Percentiles rank a stretch among this genome's conserved stretches.
phyloP scores from a whole-genome alignment of 1,140 invertebrate genomes.

The Agrilus planipennis region DNA sequence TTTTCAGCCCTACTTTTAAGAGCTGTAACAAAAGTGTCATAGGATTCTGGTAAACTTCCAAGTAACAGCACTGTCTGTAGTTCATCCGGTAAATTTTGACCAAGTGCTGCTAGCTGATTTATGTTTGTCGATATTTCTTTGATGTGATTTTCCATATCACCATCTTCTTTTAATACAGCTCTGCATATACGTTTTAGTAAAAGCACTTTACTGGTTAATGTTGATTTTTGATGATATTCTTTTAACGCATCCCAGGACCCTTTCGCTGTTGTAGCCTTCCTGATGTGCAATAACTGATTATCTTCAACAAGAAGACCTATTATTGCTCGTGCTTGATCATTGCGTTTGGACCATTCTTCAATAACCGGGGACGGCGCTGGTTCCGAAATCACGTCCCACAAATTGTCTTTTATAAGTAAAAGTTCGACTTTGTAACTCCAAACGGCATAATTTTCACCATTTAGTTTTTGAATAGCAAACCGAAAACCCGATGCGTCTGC shows the following conservation, averaged over 20 bases:
- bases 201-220: slow-evolving; percentile 1
- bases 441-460: too few species aligned
- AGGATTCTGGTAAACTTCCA: neutral
- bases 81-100: neutral
- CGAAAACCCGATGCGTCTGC: too few species aligned
- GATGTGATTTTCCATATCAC: too few species aligned
- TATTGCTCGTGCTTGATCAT: slow-evolving; percentile 3
- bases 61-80: neutral
- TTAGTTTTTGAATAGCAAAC: too few species aligned
- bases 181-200: neutral
- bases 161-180: neutral
- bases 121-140: too few species aligned
- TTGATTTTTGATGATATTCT: slow-evolving; percentile 4
- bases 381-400: too few species aligned
- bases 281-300: slow-evolving; percentile 3
- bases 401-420: too few species aligned
- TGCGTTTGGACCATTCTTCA: neutral
- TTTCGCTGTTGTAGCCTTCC: neutral
- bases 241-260: neutral
- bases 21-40: slow-evolving; percentile 1
- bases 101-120: too few species aligned
- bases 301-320: slow-evolving; percentile 5
- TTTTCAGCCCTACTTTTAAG: neutral
- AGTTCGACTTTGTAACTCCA: too few species aligned
- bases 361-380: too few species aligned